Conservation (phyloP, 2,113 vertebrate species). For the Dipodomys ordii region DNA sequence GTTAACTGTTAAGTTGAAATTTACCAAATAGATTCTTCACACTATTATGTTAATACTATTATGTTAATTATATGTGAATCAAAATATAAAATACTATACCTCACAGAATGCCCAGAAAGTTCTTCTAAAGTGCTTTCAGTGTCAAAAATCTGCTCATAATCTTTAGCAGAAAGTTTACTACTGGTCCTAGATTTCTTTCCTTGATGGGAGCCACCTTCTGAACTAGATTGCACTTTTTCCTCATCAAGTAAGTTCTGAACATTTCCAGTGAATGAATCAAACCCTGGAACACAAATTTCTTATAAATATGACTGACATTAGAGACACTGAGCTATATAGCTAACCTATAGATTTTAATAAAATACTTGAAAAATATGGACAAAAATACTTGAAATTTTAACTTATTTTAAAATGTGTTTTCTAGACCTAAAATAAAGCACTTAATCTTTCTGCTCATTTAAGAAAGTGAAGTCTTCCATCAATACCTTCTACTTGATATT, state of each 20-base stretch:
- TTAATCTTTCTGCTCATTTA: conserved; percentile 15
- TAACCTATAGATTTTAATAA: conserved; percentile 20
- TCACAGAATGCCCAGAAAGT: conserved; percentile 88
- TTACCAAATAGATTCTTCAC: conserved; percentile 18
- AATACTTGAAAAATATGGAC: neutral
- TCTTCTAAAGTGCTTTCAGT: conserved; percentile 88
- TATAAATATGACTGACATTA: conserved; percentile 44
- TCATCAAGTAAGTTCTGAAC: conserved; percentile 87
- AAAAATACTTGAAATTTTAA: no score
- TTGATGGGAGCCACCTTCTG: conserved; percentile 86
- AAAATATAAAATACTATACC: conserved; percentile 85
- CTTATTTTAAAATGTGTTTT: conserved; percentile 40
- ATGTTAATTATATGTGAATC: neutral
- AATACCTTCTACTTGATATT: conserved; percentile 9
- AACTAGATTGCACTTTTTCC: conserved; percentile 86
- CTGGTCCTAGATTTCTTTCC: conserved; percentile 84
- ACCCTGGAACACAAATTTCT: conserved; percentile 78
- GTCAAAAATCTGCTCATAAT: conserved; percentile 85
- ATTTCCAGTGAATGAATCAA: conserved; percentile 84
- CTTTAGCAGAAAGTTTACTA: conserved; percentile 84
- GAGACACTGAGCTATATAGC: neutral
- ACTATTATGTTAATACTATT: conserved; percentile 23
- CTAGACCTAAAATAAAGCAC: conserved; percentile 15
- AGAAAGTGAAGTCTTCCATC: neutral
- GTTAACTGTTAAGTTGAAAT: neutral